Evolutionary conservation across 2,113 vertebrate species (phyloP), one percentile per base, ranked within the genome.

Genomic region (Dascyllus trimaculatus): DNA sequence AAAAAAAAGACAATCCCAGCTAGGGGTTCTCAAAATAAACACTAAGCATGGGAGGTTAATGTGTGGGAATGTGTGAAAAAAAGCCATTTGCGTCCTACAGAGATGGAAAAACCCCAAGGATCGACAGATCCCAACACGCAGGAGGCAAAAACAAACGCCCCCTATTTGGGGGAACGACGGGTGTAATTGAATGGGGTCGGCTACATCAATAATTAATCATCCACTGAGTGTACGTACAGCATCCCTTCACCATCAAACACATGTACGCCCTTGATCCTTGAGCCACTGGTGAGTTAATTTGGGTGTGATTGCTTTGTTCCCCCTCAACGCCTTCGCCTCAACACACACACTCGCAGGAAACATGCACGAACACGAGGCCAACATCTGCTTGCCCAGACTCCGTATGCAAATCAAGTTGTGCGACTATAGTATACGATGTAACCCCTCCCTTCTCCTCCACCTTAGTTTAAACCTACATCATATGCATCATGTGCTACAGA

Each of bases 171-270:
- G 13, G 7, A 51, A 69, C 24, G 52, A 59, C 4, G 60, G 21
- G 45, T 71, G 58, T 85, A 89, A 92, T 65, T 86, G 73, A 90
- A 86, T 4, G 32, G 75, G 43, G 58, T 57, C 14, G 43, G 67
- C 10, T 18, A 4, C 85, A 88, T 92, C 74, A 78, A 91, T 88
- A 85, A 92, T 91, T 86, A 84, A 89, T 75, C 77, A 59, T 74
- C 75, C 51, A 5, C 18, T 24, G 62, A 75, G 67, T 81, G 72
- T 75, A 78, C 72, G 54, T 63, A 56, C 77, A 74, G 80, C 38
- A n/a, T 49, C 59, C 65, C 49, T 75, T 38, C 56, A 25, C 60
- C 73, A 77, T 90, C 81, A 85, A 71, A 89, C 62, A 85, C 56
- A 38, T 88, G 84, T 76, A 75, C 35, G 43, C 73, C 40, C 71